These are phyloP conservation scores for Nephrotoma appendiculata DNA, from an alignment of 2,888 invertebrate species.

Conservation along the genomic window DNA sequence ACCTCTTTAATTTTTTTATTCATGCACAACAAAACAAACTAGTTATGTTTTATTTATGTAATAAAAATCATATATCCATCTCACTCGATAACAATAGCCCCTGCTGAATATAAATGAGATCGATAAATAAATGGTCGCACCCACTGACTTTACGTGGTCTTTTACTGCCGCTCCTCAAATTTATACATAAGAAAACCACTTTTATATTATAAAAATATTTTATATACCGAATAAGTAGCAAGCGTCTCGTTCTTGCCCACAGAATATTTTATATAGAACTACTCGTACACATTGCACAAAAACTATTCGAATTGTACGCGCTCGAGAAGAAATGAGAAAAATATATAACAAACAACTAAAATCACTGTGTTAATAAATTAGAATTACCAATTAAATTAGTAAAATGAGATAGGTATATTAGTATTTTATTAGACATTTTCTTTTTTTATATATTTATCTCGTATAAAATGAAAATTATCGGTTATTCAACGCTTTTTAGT, in stretches of 20 bases:
- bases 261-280: not conserved
- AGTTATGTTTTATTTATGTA: not conserved
- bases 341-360: not conserved
- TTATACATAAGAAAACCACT: not conserved
- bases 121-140: constrained; percentile 11
- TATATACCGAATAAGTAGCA: not conserved
- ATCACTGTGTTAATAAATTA: not conserved
- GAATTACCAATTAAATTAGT: not conserved
- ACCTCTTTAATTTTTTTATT: constrained; percentile 8
- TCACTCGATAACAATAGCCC: not conserved
- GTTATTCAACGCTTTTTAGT: constrained; percentile 4
- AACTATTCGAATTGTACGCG: not conserved
- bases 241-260: not conserved
- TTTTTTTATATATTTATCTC: not conserved
- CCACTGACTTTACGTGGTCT: constrained; percentile 11
- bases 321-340: not conserved
- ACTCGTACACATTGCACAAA: not conserved
- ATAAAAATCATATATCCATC: not conserved
- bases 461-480: not conserved
- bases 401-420: not conserved
- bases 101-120: not conserved
- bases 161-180: constrained; percentile 5
- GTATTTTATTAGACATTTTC: too few species aligned
- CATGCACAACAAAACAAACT: not conserved
- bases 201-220: not conserved